phyloP scores from a whole-genome alignment of 2,888 invertebrate species.

The Autographa pulchrina region DNA sequence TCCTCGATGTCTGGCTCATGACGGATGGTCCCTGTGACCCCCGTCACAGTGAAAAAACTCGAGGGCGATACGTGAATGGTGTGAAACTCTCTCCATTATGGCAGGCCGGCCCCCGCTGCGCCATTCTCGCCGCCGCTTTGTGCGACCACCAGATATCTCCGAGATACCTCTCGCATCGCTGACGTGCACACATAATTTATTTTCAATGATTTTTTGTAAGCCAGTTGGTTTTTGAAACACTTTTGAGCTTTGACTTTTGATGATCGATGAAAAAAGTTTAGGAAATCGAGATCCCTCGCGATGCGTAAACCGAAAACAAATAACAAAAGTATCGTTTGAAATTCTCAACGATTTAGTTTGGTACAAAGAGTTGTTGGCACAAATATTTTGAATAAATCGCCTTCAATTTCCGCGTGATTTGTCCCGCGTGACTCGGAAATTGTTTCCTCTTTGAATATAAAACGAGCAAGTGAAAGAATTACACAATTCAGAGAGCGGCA shows the following conservation, averaged over 20 bases:
- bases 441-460: slow-evolving; percentile 76
- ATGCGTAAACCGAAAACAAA: slow-evolving; percentile 66
- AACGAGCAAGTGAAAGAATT: slow-evolving; percentile 60
- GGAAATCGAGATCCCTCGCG: slow-evolving; percentile 63
- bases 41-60: slow-evolving; percentile 74
- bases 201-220: slow-evolving; percentile 74
- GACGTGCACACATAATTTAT: slow-evolving; percentile 79
- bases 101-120: slow-evolving; percentile 78
- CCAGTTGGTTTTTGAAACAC: slow-evolving; percentile 70
- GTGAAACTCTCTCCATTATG: slow-evolving; percentile 80
- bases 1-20: slow-evolving; percentile 64
- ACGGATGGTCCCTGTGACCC: slow-evolving; percentile 78
- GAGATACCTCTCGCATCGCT: slow-evolving; percentile 67
- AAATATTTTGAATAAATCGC: slow-evolving; percentile 79
- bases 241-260: slow-evolving; percentile 69
- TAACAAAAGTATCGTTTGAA: slow-evolving; percentile 58
- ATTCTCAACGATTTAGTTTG: slow-evolving; percentile 14
- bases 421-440: slow-evolving; percentile 64
- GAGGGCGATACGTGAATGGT: slow-evolving; percentile 78
- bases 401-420: slow-evolving; percentile 75
- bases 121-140: slow-evolving; percentile 77
- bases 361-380: slow-evolving; percentile 65
- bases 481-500: slow-evolving; percentile 57
- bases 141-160: slow-evolving; percentile 69
- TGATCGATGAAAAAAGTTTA: slow-evolving; percentile 71